phyloP scores from a whole-genome alignment of 2,888 invertebrate genomes.

The Latrodectus hesperus region DNA sequence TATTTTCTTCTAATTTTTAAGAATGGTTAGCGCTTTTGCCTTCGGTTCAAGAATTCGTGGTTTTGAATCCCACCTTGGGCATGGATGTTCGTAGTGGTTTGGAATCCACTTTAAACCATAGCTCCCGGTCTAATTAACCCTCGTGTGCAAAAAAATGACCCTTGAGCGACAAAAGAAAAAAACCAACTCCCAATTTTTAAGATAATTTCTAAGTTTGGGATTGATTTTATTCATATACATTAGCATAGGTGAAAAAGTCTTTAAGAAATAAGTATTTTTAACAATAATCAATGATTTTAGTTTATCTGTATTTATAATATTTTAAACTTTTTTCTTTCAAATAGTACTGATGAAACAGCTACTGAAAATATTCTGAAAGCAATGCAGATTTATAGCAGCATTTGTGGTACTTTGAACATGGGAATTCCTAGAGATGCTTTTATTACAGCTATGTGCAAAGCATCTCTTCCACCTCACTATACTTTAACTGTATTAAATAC shows the following conservation, averaged over 20 bases:
- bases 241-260: too few species aligned
- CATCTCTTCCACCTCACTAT: constrained; percentile 96
- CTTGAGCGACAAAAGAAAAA: too few species aligned
- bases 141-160: too few species aligned
- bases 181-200: background rate
- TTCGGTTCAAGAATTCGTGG: too few species aligned
- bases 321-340: background rate
- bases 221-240: too few species aligned
- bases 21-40: too few species aligned
- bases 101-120: too few species aligned
- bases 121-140: too few species aligned
- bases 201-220: background rate
- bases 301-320: background rate
- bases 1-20: background rate
- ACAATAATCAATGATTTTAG: background rate
- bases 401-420: constrained; percentile 89
- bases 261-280: too few species aligned
- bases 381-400: constrained; percentile 90
- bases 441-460: constrained; percentile 94
- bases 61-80: too few species aligned
- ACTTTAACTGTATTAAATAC: constrained; percentile 86
- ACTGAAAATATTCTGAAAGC: constrained; percentile 93
- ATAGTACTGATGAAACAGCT: constrained; percentile 89
- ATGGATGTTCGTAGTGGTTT: too few species aligned
- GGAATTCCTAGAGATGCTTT: constrained; percentile 91